Conservation (phyloP, 2,888 invertebrate genomes). For the Artemia sinica region DNA sequence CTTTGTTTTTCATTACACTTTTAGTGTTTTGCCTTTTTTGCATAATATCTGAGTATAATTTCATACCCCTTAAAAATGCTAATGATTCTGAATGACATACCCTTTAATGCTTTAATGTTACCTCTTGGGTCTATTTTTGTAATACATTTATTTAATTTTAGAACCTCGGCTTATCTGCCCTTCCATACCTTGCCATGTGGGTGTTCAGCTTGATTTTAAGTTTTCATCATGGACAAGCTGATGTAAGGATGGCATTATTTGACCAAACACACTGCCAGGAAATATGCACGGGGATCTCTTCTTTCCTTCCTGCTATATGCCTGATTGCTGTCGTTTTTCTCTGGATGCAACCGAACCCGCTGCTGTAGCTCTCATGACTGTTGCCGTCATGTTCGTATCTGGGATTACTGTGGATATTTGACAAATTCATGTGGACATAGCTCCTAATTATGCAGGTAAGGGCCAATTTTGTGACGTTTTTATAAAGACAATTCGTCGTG, state of each 20-base stretch:
- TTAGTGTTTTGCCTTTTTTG: no score
- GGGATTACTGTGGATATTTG: slow-evolving; percentile 50
- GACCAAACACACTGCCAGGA: slow-evolving; percentile 21
- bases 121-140: background rate
- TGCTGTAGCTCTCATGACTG: slow-evolving; percentile 42
- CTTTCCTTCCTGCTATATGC: slow-evolving; percentile 42
- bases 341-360: slow-evolving; percentile 43
- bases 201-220: slow-evolving; percentile 53
- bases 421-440: slow-evolving; percentile 57
- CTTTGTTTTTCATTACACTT: no score
- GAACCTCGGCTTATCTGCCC: slow-evolving; percentile 53
- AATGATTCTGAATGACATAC: no score
- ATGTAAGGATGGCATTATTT: slow-evolving; percentile 31
- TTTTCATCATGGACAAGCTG: slow-evolving; percentile 47
- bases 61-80: no score
- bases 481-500: slow-evolving; percentile 39
- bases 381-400: slow-evolving; percentile 46
- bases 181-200: slow-evolving; percentile 64
- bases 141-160: slow-evolving; percentile 29
- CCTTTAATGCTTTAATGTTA: no score
- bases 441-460: slow-evolving; percentile 53
- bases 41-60: no score
- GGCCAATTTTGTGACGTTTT: background rate
- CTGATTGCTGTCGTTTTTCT: slow-evolving; percentile 44
- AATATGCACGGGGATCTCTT: slow-evolving; percentile 30